Conservation (phyloP, 2,888 invertebrate species). For the Thymelicus acteon region DNA sequence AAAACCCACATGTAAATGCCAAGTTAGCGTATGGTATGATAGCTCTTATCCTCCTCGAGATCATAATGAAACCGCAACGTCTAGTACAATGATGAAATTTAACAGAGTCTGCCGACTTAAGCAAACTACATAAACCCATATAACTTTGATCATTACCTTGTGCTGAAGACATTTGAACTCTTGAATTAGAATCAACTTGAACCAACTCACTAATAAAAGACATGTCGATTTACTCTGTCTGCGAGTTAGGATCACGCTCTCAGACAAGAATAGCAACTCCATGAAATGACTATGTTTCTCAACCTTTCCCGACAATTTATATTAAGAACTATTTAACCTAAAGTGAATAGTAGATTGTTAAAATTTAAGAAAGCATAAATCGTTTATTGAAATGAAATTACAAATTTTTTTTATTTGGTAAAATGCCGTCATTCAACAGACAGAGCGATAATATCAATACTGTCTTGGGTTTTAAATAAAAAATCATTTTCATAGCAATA, state of each 20-base stretch:
- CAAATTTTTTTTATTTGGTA: too few species aligned
- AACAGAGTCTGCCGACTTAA: conserved; percentile 27
- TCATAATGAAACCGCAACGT: conserved; percentile 36
- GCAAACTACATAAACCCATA: conserved; percentile 32
- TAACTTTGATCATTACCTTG: conserved; percentile 42
- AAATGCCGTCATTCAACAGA: too few species aligned
- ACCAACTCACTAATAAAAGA: conserved; percentile 60
- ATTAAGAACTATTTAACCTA: not conserved
- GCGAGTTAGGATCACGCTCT: conserved; percentile 58
- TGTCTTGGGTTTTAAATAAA: too few species aligned
- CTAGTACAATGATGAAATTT: conserved; percentile 35
- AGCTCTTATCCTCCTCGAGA: conserved; percentile 26
- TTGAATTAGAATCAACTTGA: conserved; percentile 52
- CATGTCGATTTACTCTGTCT: conserved; percentile 55
- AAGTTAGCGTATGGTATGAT: conserved; percentile 30
- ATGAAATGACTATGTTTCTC: conserved; percentile 26
- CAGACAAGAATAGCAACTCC: conserved; percentile 50
- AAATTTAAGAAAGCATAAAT: too few species aligned
- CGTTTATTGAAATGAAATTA: too few species aligned
- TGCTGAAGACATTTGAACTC: conserved; percentile 45
- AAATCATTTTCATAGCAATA: too few species aligned
- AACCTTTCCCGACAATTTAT: not conserved
- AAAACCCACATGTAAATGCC: conserved; percentile 24
- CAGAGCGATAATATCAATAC: too few species aligned
- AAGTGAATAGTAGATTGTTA: too few species aligned